Evolutionary conservation across 1,140 invertebrate genomes (phyloP), one percentile per base, ranked within the genome.

Genomic region (Ips typographus): DNA sequence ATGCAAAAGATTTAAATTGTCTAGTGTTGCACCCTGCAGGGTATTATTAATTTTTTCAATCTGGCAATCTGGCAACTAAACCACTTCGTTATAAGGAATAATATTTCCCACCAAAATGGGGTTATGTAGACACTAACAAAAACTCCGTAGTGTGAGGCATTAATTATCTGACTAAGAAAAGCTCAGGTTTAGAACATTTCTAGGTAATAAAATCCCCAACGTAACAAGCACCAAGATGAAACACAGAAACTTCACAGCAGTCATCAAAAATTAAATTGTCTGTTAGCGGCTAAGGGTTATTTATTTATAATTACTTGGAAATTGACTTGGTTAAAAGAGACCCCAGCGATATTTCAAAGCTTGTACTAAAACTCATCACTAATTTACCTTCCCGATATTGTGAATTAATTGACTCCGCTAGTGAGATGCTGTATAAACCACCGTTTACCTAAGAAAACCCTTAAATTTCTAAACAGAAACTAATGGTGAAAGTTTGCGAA

Each of bases 141-240:
- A 69, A 69, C 60, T 53, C 37, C 42, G 59, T 69, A 69, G 63
- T 69, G 68, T 69, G 59, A 57, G 41, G 41, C 68, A 69, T 69
- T 69, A 69, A 69, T 69, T 63, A 58, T 52, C 39, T 40, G 40
- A 62, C 57, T 61, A 52, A 62, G 66, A 60, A 55, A 68, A 61
- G 57, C 58, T 69, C 51, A 39, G 52, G 49, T 69, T 53, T 43
- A 61, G 58, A 56, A 62, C 66, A 68, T 68, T 68, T 68, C 63
- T 68, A 67, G 41, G 61, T 40, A 61, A 62, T 56, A 68, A 62
- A 62, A 22, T 22, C 22, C 22, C 44, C n/a, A 36, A 64, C 22
- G 22, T 22, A 22, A 22, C 22, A 22, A 22, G 22, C 22, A 22
- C 22, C 22, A 22, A 22, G 22, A 22, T 22, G 22, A 22, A 22